A percentile compares a stretch with the other conserved stretches of the same genome.
Conservation (phyloP, 1,140 invertebrate genomes). For the Trypoxylus dichotomus region DNA sequence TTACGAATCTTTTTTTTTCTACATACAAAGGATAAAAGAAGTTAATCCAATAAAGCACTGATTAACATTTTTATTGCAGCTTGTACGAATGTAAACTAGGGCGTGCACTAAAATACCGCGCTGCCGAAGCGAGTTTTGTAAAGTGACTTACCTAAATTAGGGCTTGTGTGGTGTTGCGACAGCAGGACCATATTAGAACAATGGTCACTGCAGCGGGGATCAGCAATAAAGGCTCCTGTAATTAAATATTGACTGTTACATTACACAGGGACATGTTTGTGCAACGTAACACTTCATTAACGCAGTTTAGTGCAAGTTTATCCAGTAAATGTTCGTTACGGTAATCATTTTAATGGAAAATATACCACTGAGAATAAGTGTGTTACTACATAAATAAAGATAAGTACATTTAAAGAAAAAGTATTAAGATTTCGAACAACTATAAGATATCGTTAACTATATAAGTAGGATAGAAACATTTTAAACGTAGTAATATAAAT, state of each 20-base stretch:
- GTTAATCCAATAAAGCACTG: no score
- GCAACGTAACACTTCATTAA: constrained; percentile 6
- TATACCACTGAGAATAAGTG: background rate
- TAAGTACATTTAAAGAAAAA: no score
- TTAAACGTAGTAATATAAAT: no score
- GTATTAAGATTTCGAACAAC: no score
- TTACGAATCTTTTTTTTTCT: no score
- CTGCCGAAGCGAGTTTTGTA: background rate
- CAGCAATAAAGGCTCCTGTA: constrained; percentile 21
- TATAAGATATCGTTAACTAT: no score
- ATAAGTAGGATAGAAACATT: no score
- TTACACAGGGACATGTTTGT: constrained; percentile 9
- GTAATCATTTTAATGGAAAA: background rate
- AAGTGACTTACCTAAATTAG: constrained; percentile 30
- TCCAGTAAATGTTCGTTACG: background rate
- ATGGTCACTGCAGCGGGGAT: constrained; percentile 26
- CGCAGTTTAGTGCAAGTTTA: background rate
- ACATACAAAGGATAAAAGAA: no score
- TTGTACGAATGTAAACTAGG: background rate
- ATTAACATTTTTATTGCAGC: no score
- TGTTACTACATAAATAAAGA: no score
- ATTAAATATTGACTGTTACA: constrained; percentile 24
- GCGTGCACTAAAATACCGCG: constrained; percentile 4
- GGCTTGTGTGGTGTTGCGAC: constrained; percentile 27
- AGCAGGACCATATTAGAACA: constrained; percentile 28